Conservation (phyloP, 2,113 vertebrate genomes). For the Hassar affinis region DNA sequence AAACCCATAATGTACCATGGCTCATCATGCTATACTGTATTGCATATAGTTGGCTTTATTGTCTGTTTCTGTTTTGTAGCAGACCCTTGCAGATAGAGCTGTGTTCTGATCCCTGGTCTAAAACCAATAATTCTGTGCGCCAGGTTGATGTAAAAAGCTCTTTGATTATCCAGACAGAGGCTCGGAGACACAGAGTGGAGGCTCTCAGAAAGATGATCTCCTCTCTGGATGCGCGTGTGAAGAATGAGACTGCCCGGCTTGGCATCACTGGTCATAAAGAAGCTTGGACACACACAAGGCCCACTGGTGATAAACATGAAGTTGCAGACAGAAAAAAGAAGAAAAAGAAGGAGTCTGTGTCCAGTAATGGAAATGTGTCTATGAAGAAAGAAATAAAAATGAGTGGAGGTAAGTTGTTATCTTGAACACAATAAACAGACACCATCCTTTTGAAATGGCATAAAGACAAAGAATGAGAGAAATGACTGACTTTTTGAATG, state of each 20-base stretch:
- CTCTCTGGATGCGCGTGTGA: slow-evolving; percentile 64
- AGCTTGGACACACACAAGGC: background rate
- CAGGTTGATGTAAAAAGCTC: background rate
- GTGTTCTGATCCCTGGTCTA: background rate
- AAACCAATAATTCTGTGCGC: background rate
- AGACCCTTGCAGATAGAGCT: slow-evolving; percentile 1
- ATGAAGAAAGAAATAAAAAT: slow-evolving; percentile 1
- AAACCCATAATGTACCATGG: background rate
- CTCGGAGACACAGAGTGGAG: slow-evolving; percentile 59
- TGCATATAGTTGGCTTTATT: background rate
- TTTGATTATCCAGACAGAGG: background rate
- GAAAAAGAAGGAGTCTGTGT: background rate
- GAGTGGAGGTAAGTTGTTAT: background rate
- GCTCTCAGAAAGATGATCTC: slow-evolving; percentile 61
- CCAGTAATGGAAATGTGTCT: background rate
- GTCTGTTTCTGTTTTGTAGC: background rate
- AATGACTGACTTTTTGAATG: background rate
- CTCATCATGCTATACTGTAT: slow-evolving; percentile 3
- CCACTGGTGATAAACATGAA: background rate
- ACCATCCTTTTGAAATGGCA: background rate
- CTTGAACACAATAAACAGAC: background rate
- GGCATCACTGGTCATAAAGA: background rate
- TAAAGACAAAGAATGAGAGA: background rate
- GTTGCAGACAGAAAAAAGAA: background rate
- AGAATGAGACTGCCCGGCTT: slow-evolving; percentile 61